A percentile compares a stretch with the other conserved stretches of the same genome.
These are phyloP conservation scores for Scolopax rusticola DNA, from an alignment of 2,797 vertebrate species.

Conservation along the genomic window DNA sequence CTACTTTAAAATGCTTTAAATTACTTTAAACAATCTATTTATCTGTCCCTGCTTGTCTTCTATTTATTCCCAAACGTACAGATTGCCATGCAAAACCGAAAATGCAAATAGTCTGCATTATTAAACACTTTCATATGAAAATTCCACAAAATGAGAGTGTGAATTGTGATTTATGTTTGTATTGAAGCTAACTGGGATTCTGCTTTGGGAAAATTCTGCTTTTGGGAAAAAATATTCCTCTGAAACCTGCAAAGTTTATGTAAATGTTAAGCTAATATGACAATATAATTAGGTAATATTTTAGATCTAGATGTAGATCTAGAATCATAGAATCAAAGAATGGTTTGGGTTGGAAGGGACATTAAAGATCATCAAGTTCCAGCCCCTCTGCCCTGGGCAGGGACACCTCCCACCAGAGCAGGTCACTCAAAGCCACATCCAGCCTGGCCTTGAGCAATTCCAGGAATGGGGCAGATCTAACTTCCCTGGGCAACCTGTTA, in stretches of 20 bases:
- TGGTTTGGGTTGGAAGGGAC: not conserved
- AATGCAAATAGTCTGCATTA: constrained; percentile 29
- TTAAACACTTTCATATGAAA: not conserved
- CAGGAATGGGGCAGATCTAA: not conserved
- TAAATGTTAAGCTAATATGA: not conserved
- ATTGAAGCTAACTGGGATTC: not conserved
- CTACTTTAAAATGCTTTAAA: not conserved
- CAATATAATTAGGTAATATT: not conserved
- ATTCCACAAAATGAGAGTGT: not conserved
- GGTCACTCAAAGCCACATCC: not conserved
- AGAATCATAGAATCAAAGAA: not conserved
- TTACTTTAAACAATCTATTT: not conserved
- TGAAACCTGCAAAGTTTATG: not conserved
- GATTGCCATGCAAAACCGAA: not conserved
- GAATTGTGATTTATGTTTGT: constrained; percentile 1
- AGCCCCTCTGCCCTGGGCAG: not conserved
- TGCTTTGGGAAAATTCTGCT: not conserved
- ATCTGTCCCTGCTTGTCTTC: not conserved
- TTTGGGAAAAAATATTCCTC: not conserved
- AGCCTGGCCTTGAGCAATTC: not conserved
- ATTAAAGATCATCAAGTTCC: not conserved
- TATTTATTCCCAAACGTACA: not conserved
- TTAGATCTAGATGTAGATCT: not conserved
- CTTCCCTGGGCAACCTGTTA: not conserved
- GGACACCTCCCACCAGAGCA: not conserved